These are phyloP conservation scores for Galleria mellonella DNA, from an alignment of 1,140 invertebrate genomes.

Conservation along the genomic window DNA sequence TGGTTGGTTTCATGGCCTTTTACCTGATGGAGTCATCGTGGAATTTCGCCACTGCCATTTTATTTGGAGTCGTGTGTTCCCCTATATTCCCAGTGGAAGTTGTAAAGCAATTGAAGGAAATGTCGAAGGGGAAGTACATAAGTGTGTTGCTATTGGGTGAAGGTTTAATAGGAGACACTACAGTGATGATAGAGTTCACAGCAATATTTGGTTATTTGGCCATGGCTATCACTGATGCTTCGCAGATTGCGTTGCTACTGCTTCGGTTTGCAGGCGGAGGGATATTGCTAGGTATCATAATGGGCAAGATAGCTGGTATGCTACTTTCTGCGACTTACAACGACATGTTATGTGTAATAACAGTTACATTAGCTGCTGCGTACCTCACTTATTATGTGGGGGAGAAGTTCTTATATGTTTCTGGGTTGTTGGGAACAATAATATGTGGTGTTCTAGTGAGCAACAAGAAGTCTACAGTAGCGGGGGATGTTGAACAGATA, in stretches of 20 bases:
- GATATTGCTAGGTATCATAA: slow-evolving; percentile 39
- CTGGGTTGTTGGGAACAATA: slow-evolving; percentile 47
- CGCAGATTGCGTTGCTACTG: slow-evolving; percentile 43
- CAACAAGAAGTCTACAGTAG: slow-evolving; percentile 42
- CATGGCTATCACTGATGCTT: slow-evolving; percentile 35
- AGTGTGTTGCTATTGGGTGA: slow-evolving; percentile 55
- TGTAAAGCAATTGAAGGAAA: slow-evolving; percentile 44
- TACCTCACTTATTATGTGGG: slow-evolving; percentile 61
- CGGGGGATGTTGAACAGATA: slow-evolving; percentile 49
- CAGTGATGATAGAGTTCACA: slow-evolving; percentile 58
- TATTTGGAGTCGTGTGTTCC: slow-evolving; percentile 54
- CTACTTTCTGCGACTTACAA: slow-evolving; percentile 52
- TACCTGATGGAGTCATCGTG: slow-evolving; percentile 50
- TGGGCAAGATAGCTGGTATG: slow-evolving; percentile 36
- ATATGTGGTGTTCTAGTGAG: slow-evolving; percentile 53
- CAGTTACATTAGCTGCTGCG: slow-evolving; percentile 42
- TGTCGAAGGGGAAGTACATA: slow-evolving; percentile 52
- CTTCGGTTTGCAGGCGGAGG: slow-evolving; percentile 52
- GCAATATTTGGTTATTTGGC: slow-evolving; percentile 50
- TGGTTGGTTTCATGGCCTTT: slow-evolving; percentile 50
- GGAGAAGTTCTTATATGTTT: slow-evolving; percentile 59
- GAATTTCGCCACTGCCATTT: slow-evolving; percentile 42
- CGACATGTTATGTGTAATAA: slow-evolving; percentile 47
- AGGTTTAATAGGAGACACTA: slow-evolving; percentile 54
- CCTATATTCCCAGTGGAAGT: slow-evolving; percentile 60